Base-by-base conservation (phyloP, 2,797 vertebrate genomes). In the Lutra lutra region DNA sequence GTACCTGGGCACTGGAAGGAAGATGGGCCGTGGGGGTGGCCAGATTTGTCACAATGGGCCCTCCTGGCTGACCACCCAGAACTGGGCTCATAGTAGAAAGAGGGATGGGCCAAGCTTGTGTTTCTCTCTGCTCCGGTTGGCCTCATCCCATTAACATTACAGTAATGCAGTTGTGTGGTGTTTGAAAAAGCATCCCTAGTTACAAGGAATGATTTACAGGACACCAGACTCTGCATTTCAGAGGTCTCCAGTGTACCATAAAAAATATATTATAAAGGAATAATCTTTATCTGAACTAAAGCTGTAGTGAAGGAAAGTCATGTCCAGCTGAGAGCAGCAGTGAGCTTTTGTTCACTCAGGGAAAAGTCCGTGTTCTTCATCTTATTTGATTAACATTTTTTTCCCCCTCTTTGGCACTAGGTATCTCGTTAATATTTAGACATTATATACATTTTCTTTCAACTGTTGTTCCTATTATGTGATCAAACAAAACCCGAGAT, bases 251-350 rank as follows among this genome's bases (percentile, higher is more conserved):
- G 98, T 91, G 98, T 97, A 70, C 97, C 98, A 98, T 99, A 98
- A 98, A 98, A 98, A 97, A 98, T 98, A 97, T 97, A 98, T 98
- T 98, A 98, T 88, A 96, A 98, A 98, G 98, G 96, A 98, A 98
- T 98, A 96, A 98, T 98, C 98, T 98, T 96, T 95, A 68, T 97
- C 73, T 62, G 97, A 98, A 97, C 96, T 92, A 80, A 93, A 96
- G 91, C 97, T 93, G 97, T 95, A 95, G 93, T 94, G 96, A 95
- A 98, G 97, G 94, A 98, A 87, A 91, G 96, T 35, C 95, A 84
- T 98, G 98, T 98, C 99, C 99, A 99, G 99, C 98, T 99, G 99
- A 99, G 99, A 98, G 99, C 99, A 99, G 99, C 98, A 99, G 99
- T 98, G 99, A 99, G 99, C 99, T 99, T 99, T 88, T 85, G 91